Evolutionary conservation across 2,888 invertebrate genomes (phyloP).

Genomic region (Scrobipalpa atriplicella): DNA sequence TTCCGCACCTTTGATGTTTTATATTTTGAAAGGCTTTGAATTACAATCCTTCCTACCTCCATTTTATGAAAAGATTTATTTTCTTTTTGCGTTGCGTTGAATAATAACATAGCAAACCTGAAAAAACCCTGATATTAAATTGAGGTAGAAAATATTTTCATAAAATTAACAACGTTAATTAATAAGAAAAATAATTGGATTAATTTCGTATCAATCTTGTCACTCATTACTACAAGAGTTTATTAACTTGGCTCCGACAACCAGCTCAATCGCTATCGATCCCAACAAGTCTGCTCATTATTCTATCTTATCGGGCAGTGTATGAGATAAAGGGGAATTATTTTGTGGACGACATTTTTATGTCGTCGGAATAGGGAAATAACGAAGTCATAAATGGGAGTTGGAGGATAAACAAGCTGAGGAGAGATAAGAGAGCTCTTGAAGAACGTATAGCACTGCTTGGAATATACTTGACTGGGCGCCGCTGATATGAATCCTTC

Average conservation of each 20-base stretch:
- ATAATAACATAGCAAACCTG: background rate
- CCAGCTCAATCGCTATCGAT: too few relatives aligned
- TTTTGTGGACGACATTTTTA: slow-evolving; percentile 77
- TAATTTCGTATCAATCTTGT: background rate
- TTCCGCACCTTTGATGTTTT: slow-evolving; percentile 18
- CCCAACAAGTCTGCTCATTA: background rate
- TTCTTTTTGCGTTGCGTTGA: background rate
- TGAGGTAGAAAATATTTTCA: background rate
- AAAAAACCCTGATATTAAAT: background rate
- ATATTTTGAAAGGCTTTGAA: slow-evolving; percentile 16
- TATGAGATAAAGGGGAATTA: slow-evolving; percentile 64
- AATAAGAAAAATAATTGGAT: background rate
- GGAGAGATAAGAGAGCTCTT: slow-evolving; percentile 67
- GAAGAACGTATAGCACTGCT: slow-evolving; percentile 54
- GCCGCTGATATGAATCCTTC: slow-evolving; percentile 24
- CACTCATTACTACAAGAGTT: background rate
- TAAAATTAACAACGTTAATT: background rate
- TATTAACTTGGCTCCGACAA: background rate
- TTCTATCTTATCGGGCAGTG: background rate
- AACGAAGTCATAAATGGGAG: slow-evolving; percentile 79
- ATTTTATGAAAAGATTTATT: slow-evolving; percentile 15
- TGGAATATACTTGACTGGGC: slow-evolving; percentile 39
- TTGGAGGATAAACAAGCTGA: slow-evolving; percentile 78
- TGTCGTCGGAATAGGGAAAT: slow-evolving; percentile 78
- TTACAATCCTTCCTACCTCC: background rate